Evolutionary conservation across 1,140 invertebrate species (phyloP).

Genomic region (Nephila pilipes): DNA sequence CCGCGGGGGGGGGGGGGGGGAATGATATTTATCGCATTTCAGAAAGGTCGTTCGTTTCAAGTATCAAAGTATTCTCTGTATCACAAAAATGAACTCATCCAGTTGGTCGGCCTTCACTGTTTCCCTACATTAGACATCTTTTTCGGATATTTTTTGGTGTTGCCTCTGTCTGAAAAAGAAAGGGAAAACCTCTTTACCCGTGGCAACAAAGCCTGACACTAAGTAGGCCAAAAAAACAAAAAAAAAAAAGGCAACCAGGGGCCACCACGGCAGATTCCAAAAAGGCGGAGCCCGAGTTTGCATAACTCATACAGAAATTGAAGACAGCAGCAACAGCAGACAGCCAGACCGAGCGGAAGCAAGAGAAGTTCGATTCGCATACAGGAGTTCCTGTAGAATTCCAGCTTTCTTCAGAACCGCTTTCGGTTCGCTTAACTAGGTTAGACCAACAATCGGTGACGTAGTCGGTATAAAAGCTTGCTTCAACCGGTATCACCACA

Average conservation of each 20-base stretch:
- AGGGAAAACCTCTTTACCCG: neutral
- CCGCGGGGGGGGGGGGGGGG: too few relatives aligned
- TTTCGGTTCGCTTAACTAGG: conserved; percentile 21
- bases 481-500: neutral
- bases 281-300: conserved; percentile 56
- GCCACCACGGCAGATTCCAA: conserved; percentile 45
- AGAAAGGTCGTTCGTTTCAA: neutral
- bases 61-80: neutral
- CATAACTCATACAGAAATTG: conserved; percentile 41
- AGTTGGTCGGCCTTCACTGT: neutral
- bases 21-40: neutral
- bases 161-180: neutral
- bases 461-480: conserved; percentile 63
- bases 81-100: neutral
- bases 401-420: neutral
- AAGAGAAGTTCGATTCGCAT: neutral
- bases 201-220: too few relatives aligned
- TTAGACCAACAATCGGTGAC: conserved; percentile 57
- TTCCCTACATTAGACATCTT: neutral
- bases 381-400: conserved; percentile 17
- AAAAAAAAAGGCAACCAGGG: neutral
- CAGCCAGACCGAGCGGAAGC: neutral
- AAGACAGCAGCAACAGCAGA: conserved; percentile 10
- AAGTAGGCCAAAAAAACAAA: neutral
- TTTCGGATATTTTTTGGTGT: neutral